Percentiles rank a stretch among this genome's conserved stretches.
Evolutionary conservation across 1,140 invertebrate genomes (phyloP).

Genomic region (Eciton burchellii): DNA sequence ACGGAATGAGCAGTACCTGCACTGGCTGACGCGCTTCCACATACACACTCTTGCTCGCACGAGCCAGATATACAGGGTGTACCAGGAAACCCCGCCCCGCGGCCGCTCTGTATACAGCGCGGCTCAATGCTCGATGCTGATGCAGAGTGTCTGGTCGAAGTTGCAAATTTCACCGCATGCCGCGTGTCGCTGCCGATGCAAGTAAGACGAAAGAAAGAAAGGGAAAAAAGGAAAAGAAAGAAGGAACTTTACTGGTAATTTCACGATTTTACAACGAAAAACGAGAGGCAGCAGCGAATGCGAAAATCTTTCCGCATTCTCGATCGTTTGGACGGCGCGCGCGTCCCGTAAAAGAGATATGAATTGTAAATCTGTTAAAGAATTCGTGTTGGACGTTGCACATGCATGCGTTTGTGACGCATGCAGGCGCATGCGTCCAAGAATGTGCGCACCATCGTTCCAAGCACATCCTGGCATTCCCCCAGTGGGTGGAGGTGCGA

Average conservation of each 20-base stretch:
- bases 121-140: neutral
- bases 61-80: slow-evolving; percentile 51
- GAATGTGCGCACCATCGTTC: slow-evolving; percentile 80
- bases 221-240: no score
- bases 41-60: neutral
- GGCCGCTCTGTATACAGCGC: neutral
- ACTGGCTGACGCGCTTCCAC: slow-evolving; percentile 64
- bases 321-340: neutral
- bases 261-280: no score
- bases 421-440: slow-evolving; percentile 42
- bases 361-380: neutral
- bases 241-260: neutral
- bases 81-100: slow-evolving; percentile 37
- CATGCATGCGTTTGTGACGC: slow-evolving; percentile 26
- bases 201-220: no score
- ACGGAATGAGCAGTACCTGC: slow-evolving; percentile 78
- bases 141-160: neutral
- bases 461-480: slow-evolving; percentile 86
- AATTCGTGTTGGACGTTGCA: neutral
- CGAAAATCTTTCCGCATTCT: neutral
- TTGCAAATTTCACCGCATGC: neutral
- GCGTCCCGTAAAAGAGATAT: neutral
- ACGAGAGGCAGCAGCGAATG: no score
- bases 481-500: slow-evolving; percentile 79
- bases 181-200: neutral